Evolutionary conservation across 2,797 vertebrate genomes (phyloP).

Genomic region (Spheniscus humboldti): DNA sequence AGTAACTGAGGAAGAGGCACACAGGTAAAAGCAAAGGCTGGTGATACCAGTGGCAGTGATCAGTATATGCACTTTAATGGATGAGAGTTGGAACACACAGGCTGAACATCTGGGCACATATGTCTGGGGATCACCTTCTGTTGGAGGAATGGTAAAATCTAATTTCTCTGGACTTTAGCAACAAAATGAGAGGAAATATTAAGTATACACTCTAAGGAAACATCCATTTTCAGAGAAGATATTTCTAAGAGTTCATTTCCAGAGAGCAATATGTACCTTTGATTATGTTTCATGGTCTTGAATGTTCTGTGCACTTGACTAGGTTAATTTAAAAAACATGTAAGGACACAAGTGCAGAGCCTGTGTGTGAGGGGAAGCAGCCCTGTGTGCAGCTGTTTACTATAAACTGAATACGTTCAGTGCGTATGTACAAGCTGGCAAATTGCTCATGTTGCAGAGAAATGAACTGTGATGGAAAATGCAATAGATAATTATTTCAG

Average conservation of each 20-base stretch:
- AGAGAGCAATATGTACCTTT: not conserved
- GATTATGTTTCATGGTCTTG: not conserved
- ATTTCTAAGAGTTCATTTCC: not conserved
- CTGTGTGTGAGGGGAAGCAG: not conserved
- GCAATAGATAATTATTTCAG: not conserved
- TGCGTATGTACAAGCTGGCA: not conserved
- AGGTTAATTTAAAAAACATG: not conserved
- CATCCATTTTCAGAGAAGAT: not conserved
- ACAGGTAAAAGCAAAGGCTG: not conserved
- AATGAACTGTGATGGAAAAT: slow-evolving; percentile 20
- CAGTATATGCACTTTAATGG: not conserved
- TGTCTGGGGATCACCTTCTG: not conserved
- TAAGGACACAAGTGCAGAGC: not conserved
- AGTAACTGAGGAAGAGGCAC: not conserved
- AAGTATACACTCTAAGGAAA: not conserved
- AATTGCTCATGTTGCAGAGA: not conserved
- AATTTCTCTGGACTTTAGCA: not conserved
- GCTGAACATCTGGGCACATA: not conserved
- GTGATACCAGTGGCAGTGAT: not conserved
- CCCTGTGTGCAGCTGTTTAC: not conserved
- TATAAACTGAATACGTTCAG: not conserved
- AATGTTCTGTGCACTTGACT: not conserved
- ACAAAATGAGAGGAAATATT: not conserved
- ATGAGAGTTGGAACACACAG: not conserved
- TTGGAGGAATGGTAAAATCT: not conserved